Base-by-base conservation (phyloP, 1,140 invertebrate species). In the Lepeophtheirus salmonis region DNA sequence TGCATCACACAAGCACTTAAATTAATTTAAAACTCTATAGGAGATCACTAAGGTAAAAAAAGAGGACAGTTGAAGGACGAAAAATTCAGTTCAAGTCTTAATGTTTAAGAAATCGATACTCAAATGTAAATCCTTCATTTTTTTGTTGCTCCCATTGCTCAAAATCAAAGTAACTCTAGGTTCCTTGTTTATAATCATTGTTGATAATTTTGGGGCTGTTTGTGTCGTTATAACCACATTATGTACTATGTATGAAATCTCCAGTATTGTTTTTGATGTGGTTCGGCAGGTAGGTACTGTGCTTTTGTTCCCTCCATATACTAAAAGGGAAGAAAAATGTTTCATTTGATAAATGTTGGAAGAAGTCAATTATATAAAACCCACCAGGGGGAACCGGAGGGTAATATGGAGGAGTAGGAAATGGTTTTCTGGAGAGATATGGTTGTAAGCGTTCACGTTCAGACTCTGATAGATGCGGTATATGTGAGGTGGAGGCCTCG, bases 211-310 rank as follows among this genome's bases (percentile, higher is more conserved):
- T 97, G n/a, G 55, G 96, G 96, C 77, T 99, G 95, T 76, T 99
- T 95, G 70, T 98, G 94, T 70, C 96, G 79, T 74, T 99, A 96
- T 78, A 98, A 99, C 96, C 96, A 99, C 92, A 97, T 98, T 89
- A 98, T 95, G 72, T 97, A 97, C 73, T 98, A 98, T 50, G 94
- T 99, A 75, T 99, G 96, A 77, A 98, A 99, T 72, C 95, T 81
- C 96, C 96, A 99, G 68, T 91, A 97, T 74, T 97, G 90, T 75
- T 97, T 98, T 74, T 99, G 99, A 62, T 99, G 77, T 66, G 96
- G 92, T 76, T 97, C 98, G 50, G 96, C 96, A 67, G 95, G 94
- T 70, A 97, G 79, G 76, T 97, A 97, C 79, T 99, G 96, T 71
- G 96, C 95, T 75, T 96, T 96, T 64, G 92, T 95, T 67, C 94